phyloP scores from a whole-genome alignment of 2,888 invertebrate species.

The Lumbricus terrestris region DNA sequence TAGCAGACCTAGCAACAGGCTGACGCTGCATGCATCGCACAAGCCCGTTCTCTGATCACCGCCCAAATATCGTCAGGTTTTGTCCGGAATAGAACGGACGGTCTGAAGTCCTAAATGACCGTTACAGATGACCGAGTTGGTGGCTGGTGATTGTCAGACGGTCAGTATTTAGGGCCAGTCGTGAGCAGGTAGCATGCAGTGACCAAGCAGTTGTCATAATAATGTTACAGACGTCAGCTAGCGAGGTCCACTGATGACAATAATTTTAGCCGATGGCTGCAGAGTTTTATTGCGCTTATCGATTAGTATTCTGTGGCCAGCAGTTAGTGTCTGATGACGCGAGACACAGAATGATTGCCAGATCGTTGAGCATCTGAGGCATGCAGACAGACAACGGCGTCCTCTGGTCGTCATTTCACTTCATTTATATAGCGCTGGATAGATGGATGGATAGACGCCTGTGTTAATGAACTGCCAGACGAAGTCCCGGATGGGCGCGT shows the following conservation, averaged over 20 bases:
- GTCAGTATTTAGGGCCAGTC: neutral
- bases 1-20: neutral
- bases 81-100: neutral
- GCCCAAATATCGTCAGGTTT: neutral
- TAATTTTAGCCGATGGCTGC: neutral
- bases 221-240: neutral
- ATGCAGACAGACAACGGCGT: neutral
- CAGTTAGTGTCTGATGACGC: neutral
- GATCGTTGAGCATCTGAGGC: neutral
- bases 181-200: neutral
- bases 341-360: neutral
- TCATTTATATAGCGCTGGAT: neutral
- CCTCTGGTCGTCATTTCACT: neutral
- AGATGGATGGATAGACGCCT: no score
- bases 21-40: neutral
- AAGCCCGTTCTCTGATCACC: neutral
- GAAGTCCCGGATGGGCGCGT: neutral
- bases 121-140: neutral
- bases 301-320: neutral
- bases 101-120: neutral
- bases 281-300: neutral
- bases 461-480: neutral
- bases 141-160: neutral
- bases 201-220: neutral
- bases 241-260: neutral